Evolutionary conservation across 2,888 invertebrate species (phyloP), one percentile per base, ranked within the genome.

Genomic region (Pristionchus mayeri): DNA sequence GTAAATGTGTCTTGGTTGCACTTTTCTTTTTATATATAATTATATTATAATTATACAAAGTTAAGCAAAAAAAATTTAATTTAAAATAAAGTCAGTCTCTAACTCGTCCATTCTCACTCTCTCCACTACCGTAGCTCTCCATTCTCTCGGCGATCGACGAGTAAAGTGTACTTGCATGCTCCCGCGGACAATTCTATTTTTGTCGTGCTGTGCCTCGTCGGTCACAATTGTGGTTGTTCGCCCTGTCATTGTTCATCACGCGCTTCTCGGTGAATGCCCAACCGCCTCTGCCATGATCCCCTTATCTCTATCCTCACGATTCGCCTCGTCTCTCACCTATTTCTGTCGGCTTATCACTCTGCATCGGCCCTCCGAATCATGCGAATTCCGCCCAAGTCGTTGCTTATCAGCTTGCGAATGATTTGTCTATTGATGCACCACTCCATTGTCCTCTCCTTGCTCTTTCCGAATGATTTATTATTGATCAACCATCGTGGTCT

Each of bases 141-240:
- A 63, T n/a, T n/a, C n/a, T n/a, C n/a, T n/a, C n/a, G n/a, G n/a
- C n/a, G n/a, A n/a, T n/a, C n/a, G n/a, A n/a, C n/a, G n/a, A n/a
- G n/a, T n/a, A 24, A 27, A 60, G 60, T 27, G 27, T 16, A 7
- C 34, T 9, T 21, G 37, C 21, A n/a, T 37, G n/a, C n/a, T 37
- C 37, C 27, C 34, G 34, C 71, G 71, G 71, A 71, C n/a, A 40
- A 71, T 9, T 44, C n/a, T 44, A 71, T 24, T 67, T 18, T n/a
- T 71, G 71, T 71, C 71, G n/a, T n/a, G 40, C n/a, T 71, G 71
- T 71, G 71, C 71, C 71, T 71, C 44, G 13, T 18, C 6, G 63
- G 63, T 63, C 34, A 40, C 37, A 71, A 40, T 40, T n/a, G n/a
- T 40, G 71, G 40, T 40, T 24, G 71, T 40, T n/a, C 40, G 71